Evolutionary conservation across 2,113 vertebrate species (phyloP), one percentile per base, ranked within the genome.

Genomic region (Ailuropoda melanoleuca): DNA sequence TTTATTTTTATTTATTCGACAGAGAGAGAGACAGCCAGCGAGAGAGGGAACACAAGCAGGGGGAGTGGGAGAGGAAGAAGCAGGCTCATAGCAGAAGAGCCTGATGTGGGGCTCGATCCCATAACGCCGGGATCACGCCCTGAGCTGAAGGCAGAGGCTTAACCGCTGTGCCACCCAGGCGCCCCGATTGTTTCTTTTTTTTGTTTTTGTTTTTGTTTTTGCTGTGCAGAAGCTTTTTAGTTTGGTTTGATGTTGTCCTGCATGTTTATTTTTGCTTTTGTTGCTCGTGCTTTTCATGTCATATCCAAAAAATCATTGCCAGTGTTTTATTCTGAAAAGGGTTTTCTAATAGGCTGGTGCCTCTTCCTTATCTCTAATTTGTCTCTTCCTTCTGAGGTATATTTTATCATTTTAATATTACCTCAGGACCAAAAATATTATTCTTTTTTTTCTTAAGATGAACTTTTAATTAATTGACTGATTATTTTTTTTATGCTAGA

Each of bases 401-500:
- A 39, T 72, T 93, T 83, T 74, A 62, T 90, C 68, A 62, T 77
- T 93, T 94, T 46, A 80, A 15, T 93, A 64, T 43, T 70, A 50
- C 48, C 81, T 90, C 60, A 94, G 64, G 70, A 94, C 29, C 4
- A 93, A 90, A 91, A 74, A 8, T 83, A 23, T 62, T 81, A 12
- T 21, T 86, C 3, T 70, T 89, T 88, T 94, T 89, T 68, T n/a
- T 68, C 19, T 56, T 70, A 78, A 80, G 8, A 60, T 31, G 72
- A 48, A 15, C 14, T 93, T 95, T 82, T 84, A 74, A 48, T 85
- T 72, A 75, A 58, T 96, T 77, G 77, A 43, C 62, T 18, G 6
- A 55, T 43, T 72, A 26, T 83, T n/a, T 88, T 29, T 90, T 95
- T 83, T 64, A 43, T 34, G 48, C 95, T 83, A 89, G 87, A 84